Evolutionary conservation across 2,888 invertebrate genomes (phyloP).

Genomic region (Pandemis heparana): DNA sequence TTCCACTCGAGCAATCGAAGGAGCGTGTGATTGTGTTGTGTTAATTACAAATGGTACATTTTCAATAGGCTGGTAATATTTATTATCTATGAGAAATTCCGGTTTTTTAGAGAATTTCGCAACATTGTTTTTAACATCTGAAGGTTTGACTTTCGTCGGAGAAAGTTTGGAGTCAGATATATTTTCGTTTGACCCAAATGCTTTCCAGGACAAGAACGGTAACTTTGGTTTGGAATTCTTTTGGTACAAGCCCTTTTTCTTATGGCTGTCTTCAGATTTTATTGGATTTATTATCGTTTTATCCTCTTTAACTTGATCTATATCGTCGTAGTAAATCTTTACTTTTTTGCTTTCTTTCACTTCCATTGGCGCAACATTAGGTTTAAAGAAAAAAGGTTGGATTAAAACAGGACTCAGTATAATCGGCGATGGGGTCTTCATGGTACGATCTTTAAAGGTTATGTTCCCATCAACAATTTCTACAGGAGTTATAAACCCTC

Average conservation of each 20-base stretch:
- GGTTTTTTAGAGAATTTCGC: slow-evolving; percentile 70
- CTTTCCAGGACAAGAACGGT: slow-evolving; percentile 65
- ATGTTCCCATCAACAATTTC: slow-evolving; percentile 61
- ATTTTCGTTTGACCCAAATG: slow-evolving; percentile 59
- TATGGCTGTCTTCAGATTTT: slow-evolving; percentile 50
- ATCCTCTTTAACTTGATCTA: slow-evolving; percentile 66
- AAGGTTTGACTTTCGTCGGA: slow-evolving; percentile 51
- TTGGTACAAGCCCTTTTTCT: slow-evolving; percentile 65
- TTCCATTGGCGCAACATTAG: slow-evolving; percentile 44
- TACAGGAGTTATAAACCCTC: slow-evolving; percentile 67
- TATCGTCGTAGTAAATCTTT: slow-evolving; percentile 75
- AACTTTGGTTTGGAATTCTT: slow-evolving; percentile 69
- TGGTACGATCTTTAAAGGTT: slow-evolving; percentile 42
- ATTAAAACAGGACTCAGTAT: slow-evolving; percentile 76
- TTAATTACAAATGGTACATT: slow-evolving; percentile 74
- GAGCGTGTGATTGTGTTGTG: slow-evolving; percentile 56
- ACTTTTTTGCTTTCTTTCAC: slow-evolving; percentile 56
- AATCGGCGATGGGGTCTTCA: slow-evolving; percentile 61
- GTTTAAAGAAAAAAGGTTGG: slow-evolving; percentile 70
- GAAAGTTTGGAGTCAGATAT: slow-evolving; percentile 55
- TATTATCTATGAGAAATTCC: slow-evolving; percentile 71
- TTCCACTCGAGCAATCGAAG: slow-evolving; percentile 47
- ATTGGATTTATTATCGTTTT: slow-evolving; percentile 40
- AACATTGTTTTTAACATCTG: slow-evolving; percentile 55
- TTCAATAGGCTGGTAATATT: slow-evolving; percentile 76